Evolutionary conservation across 2,797 vertebrate genomes (phyloP).

Genomic region (Danio albolineatus): DNA sequence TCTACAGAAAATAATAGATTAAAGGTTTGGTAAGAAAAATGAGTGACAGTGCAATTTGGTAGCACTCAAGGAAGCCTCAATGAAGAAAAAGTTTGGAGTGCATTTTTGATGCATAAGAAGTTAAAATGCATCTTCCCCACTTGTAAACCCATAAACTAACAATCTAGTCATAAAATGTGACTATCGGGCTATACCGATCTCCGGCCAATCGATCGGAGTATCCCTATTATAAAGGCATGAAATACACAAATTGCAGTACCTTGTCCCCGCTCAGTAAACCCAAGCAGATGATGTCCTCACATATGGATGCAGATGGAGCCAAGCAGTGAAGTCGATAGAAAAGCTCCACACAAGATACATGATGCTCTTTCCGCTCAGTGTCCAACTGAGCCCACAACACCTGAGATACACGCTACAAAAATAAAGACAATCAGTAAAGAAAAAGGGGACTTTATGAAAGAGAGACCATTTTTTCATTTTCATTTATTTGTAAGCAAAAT

Average conservation of each 20-base stretch:
- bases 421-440: background rate
- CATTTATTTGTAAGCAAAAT: too few relatives aligned
- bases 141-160: too few relatives aligned
- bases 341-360: conserved; percentile 91
- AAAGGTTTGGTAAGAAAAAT: too few relatives aligned
- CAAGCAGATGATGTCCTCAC: conserved; percentile 96
- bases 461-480: background rate
- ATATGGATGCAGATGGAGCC: conserved; percentile 90
- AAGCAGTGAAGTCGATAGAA: conserved; percentile 96
- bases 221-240: background rate
- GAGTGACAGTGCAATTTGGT: too few relatives aligned
- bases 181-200: too few relatives aligned
- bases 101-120: too few relatives aligned
- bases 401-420: conserved; percentile 84
- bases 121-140: too few relatives aligned
- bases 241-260: conserved; percentile 69
- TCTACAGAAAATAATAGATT: too few relatives aligned
- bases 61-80: too few relatives aligned
- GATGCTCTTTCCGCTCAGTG: conserved; percentile 90
- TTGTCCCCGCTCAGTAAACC: conserved; percentile 89
- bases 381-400: conserved; percentile 94
- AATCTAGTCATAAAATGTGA: too few relatives aligned
- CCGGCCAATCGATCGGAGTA: too few relatives aligned
- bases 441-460: background rate
- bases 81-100: too few relatives aligned